Evolutionary conservation across 2,113 vertebrate genomes (phyloP).

Genomic region (Ammodytes marinus): DNA sequence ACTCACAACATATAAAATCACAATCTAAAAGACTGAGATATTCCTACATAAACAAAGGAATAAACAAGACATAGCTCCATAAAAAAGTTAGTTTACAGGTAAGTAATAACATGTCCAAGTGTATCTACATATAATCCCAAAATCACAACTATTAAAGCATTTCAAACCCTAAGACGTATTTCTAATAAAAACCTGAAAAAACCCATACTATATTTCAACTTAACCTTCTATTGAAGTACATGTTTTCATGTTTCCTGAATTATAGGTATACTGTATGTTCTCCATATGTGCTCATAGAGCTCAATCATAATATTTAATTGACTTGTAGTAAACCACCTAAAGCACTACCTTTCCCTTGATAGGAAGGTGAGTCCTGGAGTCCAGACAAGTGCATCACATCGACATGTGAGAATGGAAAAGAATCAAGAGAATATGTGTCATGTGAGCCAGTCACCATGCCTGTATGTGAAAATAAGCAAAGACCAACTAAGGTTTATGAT

Average conservation of each 20-base stretch:
- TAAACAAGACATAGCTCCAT: background rate
- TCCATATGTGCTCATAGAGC: background rate
- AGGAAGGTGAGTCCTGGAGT: slow-evolving; percentile 88
- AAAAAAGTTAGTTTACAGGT: background rate
- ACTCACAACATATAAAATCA: too few species aligned
- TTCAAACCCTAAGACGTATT: background rate
- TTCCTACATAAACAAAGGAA: background rate
- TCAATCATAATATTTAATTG: background rate
- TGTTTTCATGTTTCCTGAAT: background rate
- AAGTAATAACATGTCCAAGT: background rate
- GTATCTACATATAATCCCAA: slow-evolving; percentile 3
- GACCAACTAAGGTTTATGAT: slow-evolving; percentile 82
- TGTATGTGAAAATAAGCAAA: slow-evolving; percentile 84
- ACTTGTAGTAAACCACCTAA: background rate
- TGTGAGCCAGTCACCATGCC: slow-evolving; percentile 76
- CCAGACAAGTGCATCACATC: slow-evolving; percentile 83
- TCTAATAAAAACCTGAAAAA: background rate
- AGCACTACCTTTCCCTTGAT: slow-evolving; percentile 29
- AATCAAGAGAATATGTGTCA: slow-evolving; percentile 13
- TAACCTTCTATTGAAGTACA: background rate
- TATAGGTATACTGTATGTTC: background rate
- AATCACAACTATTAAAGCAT: background rate
- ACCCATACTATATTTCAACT: background rate
- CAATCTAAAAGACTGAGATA: too few species aligned
- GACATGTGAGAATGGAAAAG: slow-evolving; percentile 80